Evolutionary conservation across 2,113 vertebrate genomes (phyloP).

Genomic region (Rissa tridactyla): DNA sequence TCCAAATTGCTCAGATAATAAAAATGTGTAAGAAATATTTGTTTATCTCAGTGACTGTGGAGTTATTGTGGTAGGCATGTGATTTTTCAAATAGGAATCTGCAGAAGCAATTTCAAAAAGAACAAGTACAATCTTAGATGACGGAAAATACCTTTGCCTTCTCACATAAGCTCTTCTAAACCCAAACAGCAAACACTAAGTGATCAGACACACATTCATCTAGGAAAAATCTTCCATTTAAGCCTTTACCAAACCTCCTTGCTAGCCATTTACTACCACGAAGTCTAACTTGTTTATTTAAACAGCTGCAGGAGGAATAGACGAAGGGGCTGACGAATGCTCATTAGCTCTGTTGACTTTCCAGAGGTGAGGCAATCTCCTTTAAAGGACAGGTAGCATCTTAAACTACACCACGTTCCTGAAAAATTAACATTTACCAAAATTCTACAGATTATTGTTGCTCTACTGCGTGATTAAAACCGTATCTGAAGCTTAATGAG

Average conservation of each 20-base stretch:
- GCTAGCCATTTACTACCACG: background rate
- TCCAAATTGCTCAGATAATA: background rate
- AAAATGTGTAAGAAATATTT: too few relatives aligned
- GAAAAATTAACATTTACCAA: background rate
- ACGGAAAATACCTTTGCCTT: background rate
- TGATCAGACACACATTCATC: background rate
- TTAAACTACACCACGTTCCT: background rate
- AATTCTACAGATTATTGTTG: background rate
- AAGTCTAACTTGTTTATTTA: background rate
- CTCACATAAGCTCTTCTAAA: background rate
- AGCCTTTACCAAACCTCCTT: background rate
- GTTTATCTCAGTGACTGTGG: background rate
- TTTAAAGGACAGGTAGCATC: background rate
- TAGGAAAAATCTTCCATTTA: background rate
- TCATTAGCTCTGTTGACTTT: background rate
- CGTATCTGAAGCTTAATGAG: background rate
- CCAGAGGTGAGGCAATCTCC: background rate
- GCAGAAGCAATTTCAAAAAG: background rate
- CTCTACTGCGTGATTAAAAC: background rate
- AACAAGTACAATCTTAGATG: background rate
- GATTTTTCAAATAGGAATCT: background rate
- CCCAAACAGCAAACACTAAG: background rate
- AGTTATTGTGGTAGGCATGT: background rate
- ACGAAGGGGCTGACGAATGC: background rate
- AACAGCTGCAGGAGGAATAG: background rate